Conservation (phyloP, 2,113 vertebrate species). For the Setophaga kirtlandii region DNA sequence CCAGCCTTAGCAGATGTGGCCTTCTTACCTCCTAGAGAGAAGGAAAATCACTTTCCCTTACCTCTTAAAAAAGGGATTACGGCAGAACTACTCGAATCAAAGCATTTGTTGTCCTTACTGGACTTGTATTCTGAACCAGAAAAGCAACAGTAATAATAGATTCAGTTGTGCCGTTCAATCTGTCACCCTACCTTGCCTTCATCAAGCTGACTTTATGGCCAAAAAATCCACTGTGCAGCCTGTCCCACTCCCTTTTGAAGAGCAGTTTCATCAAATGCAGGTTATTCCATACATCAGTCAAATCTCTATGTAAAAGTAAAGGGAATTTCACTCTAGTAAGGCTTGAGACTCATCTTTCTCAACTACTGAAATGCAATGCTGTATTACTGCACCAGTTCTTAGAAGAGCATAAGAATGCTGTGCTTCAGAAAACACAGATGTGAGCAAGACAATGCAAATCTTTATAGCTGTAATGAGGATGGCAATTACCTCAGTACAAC, state of each 20-base stretch:
- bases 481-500: not conserved
- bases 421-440: slow-evolving; percentile 2
- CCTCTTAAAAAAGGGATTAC: not conserved
- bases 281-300: not conserved
- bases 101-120: not conserved
- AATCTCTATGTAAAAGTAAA: not conserved
- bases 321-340: not conserved
- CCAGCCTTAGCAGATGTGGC: not conserved
- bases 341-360: not conserved
- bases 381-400: not conserved
- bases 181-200: not conserved
- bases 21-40: not conserved
- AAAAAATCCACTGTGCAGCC: not conserved
- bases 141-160: not conserved
- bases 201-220: not conserved
- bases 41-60: not conserved
- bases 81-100: not conserved
- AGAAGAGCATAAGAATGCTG: not conserved
- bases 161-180: not conserved
- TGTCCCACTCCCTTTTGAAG: not conserved
- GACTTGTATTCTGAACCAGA: not conserved
- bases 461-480: not conserved
- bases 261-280: not conserved
- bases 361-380: not conserved
- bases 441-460: not conserved